Evolutionary conservation across 2,113 vertebrate genomes (phyloP).

Genomic region (Dunckerocampus dactyliophorus): DNA sequence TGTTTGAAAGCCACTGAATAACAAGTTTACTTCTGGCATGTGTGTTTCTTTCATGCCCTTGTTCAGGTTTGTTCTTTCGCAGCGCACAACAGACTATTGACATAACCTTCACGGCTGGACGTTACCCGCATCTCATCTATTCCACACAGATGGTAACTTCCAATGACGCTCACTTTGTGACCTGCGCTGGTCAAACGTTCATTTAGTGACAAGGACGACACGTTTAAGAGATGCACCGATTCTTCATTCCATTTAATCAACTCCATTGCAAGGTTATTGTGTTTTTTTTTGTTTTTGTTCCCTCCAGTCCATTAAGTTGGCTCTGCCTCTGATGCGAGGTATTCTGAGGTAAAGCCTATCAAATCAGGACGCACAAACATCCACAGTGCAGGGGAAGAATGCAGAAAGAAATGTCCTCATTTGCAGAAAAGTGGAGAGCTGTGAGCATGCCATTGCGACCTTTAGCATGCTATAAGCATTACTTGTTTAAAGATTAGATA

Average conservation of each 20-base stretch:
- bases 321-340: constrained; percentile 20
- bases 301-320: constrained; percentile 19
- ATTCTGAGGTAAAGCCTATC: constrained; percentile 20
- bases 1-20: too few species aligned
- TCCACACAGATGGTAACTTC: constrained; percentile 63
- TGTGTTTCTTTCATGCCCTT: constrained; percentile 9
- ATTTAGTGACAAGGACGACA: constrained; percentile 57
- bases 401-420: background rate
- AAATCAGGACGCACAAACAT: constrained; percentile 10
- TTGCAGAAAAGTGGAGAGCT: too few species aligned
- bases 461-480: background rate
- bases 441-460: background rate
- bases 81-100: constrained; percentile 50
- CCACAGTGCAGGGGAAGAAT: constrained; percentile 10
- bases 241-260: constrained; percentile 38
- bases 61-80: constrained; percentile 44
- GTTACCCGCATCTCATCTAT: constrained; percentile 48
- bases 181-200: constrained; percentile 31
- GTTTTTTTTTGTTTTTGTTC: background rate
- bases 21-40: too few species aligned
- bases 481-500: background rate
- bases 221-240: constrained; percentile 30
- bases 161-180: constrained; percentile 48
- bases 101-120: constrained; percentile 47
- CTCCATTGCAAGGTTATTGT: constrained; percentile 49